Conservation (phyloP, 2,797 vertebrate species). For the Pseudochromis fuscus region DNA sequence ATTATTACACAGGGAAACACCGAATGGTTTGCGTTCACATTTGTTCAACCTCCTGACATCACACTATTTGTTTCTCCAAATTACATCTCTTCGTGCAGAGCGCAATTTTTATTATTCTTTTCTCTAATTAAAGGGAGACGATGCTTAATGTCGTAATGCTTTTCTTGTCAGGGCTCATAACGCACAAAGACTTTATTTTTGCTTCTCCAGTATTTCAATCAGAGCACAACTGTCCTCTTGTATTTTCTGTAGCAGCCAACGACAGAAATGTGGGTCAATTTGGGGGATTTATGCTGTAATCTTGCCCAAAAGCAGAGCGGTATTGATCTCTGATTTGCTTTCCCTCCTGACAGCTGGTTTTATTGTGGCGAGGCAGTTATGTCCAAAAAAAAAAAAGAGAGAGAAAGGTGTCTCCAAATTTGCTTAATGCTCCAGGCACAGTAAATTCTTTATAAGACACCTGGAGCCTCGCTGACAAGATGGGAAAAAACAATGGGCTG, state of each 20-base stretch:
- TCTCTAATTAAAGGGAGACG: constrained; percentile 30
- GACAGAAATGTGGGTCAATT: constrained; percentile 68
- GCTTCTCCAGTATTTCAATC: constrained; percentile 46
- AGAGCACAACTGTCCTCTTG: constrained; percentile 25
- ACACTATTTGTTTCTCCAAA: constrained; percentile 21
- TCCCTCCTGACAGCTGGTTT: constrained; percentile 62
- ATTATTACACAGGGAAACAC: constrained; percentile 11
- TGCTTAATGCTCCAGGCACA: constrained; percentile 61
- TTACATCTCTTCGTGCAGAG: background rate
- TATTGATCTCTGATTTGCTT: constrained; percentile 72
- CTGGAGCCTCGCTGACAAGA: constrained; percentile 70
- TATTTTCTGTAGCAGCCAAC: constrained; percentile 67
- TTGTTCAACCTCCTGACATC: constrained; percentile 31
- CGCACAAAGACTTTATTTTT: constrained; percentile 18
- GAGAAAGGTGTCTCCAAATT: constrained; percentile 54
- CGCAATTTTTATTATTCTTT: constrained; percentile 31
- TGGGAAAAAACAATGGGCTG: constrained; percentile 54
- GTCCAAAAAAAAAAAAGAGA: constrained; percentile 35
- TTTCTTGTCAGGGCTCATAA: constrained; percentile 18
- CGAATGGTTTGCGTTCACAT: constrained; percentile 2
- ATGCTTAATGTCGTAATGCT: constrained; percentile 9
- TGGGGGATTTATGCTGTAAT: constrained; percentile 77
- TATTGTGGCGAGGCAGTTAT: constrained; percentile 57
- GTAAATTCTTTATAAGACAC: constrained; percentile 72
- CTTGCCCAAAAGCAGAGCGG: constrained; percentile 61